Evolutionary conservation across 1,140 invertebrate species (phyloP), one percentile per base, ranked within the genome.

Genomic region (Psilanteris sp.): DNA sequence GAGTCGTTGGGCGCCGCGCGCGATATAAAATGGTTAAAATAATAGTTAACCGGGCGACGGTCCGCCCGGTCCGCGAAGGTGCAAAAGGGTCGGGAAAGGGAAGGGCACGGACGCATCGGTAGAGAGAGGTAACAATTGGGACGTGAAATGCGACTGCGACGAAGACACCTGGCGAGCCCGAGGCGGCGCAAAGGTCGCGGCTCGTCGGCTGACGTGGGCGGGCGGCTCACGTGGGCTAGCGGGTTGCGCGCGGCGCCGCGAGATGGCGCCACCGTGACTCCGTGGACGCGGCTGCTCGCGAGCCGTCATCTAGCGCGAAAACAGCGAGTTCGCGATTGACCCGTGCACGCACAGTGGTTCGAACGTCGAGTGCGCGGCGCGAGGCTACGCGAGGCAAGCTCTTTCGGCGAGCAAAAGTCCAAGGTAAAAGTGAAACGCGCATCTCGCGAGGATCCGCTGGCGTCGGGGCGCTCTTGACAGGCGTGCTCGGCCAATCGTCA

Each of bases 281-380:
- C n/a, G 3, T 3, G 1, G 9, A 8, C 14, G 13, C 26, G 13
- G 34, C 34, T 6, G 43, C 39, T 5, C 6, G 4, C 31, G 4
- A 37, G 29, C 16, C 79, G 76, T 79, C 81, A 82, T 83, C 81
- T 81, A 37, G 64, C 80, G 80, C 79, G 29, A 39, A 52, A 26
- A 20, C 22, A 15, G 0, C 4, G 67, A 82, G 80, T 52, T 71
- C 36, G 37, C 46, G 62, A 76, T 67, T 55, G 72, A 77, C 62
- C 74, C 41, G 54, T 73, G 74, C 34, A 64, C 62, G 76, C 32
- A 75, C 79, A 82, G 82, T 83, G 80, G 71, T 70, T 79, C 68
- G 66, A 71, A 61, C 68, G 68, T 72, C 57, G 71, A 43, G 71
- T 66, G 61, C 71, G 71, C 71, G 71, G 61, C 61, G 71, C 39